These are phyloP conservation scores for Drosophila pegasa DNA, from an alignment of 2,888 invertebrate genomes.

Conservation along the genomic window DNA sequence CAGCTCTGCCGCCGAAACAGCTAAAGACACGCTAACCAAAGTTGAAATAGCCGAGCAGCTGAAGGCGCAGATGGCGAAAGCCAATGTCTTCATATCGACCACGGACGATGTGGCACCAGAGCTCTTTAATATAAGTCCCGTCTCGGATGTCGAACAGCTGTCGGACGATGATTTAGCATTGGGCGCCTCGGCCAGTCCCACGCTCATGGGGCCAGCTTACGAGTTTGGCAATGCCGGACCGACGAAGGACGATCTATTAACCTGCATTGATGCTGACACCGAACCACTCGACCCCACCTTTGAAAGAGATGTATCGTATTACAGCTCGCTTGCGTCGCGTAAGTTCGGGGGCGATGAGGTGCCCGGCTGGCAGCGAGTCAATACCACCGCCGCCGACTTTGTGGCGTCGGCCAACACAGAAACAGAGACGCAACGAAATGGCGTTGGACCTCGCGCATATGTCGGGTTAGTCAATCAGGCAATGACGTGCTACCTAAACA, in stretches of 20 bases:
- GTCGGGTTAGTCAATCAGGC: conserved; percentile 95
- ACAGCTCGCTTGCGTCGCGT: conserved; percentile 5
- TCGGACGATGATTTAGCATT: conserved; percentile 84
- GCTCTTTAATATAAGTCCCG: conserved; percentile 80
- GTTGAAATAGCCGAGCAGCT: conserved; percentile 51
- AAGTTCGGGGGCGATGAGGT: conserved; percentile 66
- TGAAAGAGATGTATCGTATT: conserved; percentile 19
- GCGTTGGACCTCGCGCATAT: conserved; percentile 83
- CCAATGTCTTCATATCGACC: conserved; percentile 53
- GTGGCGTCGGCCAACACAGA: conserved; percentile 54
- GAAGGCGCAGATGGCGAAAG: conserved; percentile 36
- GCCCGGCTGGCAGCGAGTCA: conserved; percentile 39
- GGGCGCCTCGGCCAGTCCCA: conserved; percentile 85
- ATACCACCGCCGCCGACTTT: conserved; percentile 37
- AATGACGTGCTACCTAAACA: conserved; percentile 97
- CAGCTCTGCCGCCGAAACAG: conserved; percentile 2
- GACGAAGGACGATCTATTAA: conserved; percentile 40
- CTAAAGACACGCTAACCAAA: conserved; percentile 49
- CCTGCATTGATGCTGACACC: conserved; percentile 13
- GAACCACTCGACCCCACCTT: conserved; percentile 8
- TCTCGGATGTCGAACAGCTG: conserved; percentile 80
- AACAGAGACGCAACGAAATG: conserved; percentile 37
- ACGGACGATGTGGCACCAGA: conserved; percentile 62
- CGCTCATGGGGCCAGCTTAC: conserved; percentile 49
- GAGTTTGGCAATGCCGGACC: conserved; percentile 41